Evolutionary conservation across 2,797 vertebrate genomes (phyloP), one percentile per base, ranked within the genome.

Genomic region (Scyliorhinus canicula): DNA sequence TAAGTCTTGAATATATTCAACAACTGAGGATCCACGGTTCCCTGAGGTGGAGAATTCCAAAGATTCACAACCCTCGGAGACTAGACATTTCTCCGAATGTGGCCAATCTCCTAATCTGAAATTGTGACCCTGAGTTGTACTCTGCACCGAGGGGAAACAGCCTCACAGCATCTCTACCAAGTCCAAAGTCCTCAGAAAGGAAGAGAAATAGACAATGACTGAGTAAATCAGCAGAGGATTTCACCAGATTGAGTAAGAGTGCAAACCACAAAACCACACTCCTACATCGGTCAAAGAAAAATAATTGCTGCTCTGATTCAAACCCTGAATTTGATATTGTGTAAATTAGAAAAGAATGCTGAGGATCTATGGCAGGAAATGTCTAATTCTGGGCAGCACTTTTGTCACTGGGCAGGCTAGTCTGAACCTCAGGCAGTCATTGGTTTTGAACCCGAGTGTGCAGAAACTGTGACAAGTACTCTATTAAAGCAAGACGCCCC

Each of bases 221-320:
- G 60, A 65, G 40, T 21, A 44, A 91, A 91, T 8, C 88, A 90
- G 31, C 4, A 65, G 21, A 63, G 40, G n/a, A 65, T 63, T 40
- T 91, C 21, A 63, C 44, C 88, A 91, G 65, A 82, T 21, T 44
- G n/a, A 3, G 57, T 91, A 11, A 40, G 60, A 63, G 19, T 63
- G 88, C 57, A 91, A 91, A 44, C n/a, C n/a, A 44, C 57, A 91
- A 65, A 40, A 91, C 60, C 88, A 63, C 57, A 91, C 40, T 44
- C 60, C 40, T 57, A 65, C 40, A 52, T 11, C 26, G 21, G 57
- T 44, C 35, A 31, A 65, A 44, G 24, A 26, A 44, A 90, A 24
- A 60, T 40, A 14, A 52, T 31, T 44, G 88, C 57, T 65, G 57
- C 65, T 21, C 88, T 91, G 88, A 91, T 65, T 91, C n/a, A 65